phyloP scores from a whole-genome alignment of 2,113 vertebrate genomes.

The Ovibos moschatus region DNA sequence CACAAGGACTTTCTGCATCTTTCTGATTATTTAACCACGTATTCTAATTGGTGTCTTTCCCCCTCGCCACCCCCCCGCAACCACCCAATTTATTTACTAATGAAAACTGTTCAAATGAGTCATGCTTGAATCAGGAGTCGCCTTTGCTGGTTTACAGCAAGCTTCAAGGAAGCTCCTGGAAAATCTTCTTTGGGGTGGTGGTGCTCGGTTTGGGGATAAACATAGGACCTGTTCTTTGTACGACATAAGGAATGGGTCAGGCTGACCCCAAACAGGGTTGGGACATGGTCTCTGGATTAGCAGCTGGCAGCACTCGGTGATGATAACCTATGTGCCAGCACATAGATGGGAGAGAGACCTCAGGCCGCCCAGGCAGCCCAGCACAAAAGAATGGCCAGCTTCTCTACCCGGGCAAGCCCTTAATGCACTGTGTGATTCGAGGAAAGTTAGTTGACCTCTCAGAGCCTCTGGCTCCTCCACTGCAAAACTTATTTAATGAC shows the following conservation, averaged over 20 bases:
- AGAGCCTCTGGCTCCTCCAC: neutral
- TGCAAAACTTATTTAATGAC: neutral
- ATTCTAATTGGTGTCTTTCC: neutral
- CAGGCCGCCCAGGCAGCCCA: neutral
- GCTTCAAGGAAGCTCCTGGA: neutral
- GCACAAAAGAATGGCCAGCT: neutral
- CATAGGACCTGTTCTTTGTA: neutral
- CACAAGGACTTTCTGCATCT: neutral
- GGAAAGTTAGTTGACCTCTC: neutral
- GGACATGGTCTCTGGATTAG: neutral
- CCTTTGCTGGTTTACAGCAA: neutral
- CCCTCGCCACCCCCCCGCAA: rapidly evolving
- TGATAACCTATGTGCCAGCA: too few species aligned
- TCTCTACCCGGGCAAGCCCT: neutral
- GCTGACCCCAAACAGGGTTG: neutral
- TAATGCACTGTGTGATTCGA: neutral
- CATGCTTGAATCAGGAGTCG: neutral
- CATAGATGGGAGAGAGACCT: neutral
- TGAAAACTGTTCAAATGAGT: constrained; percentile 2
- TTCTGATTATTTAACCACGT: constrained; percentile 1
- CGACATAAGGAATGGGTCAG: neutral
- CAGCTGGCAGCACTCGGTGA: rapidly evolving
- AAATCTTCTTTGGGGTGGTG: neutral
- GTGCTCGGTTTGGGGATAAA: neutral
- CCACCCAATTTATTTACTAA: constrained; percentile 29